A percentile compares a stretch with the other conserved stretches of the same genome.
Conservation (phyloP, 1,140 invertebrate genomes). For the Mya arenaria region DNA sequence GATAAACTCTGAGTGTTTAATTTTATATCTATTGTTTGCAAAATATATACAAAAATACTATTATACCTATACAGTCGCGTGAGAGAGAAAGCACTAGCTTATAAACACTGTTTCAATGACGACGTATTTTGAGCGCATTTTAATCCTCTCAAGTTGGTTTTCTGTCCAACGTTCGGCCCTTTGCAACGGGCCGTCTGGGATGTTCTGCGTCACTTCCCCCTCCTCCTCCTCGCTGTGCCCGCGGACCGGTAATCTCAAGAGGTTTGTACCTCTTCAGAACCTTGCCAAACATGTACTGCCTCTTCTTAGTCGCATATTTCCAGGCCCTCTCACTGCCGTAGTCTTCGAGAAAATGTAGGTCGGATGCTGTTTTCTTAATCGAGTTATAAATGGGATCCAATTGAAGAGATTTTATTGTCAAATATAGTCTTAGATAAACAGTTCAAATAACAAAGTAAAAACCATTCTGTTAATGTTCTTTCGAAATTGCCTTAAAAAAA, state of each 20-base stretch:
- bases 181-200: background rate
- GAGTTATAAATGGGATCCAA: background rate
- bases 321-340: background rate
- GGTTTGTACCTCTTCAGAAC: conserved; percentile 1
- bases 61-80: too few species aligned
- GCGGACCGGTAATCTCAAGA: background rate
- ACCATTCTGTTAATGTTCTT: too few species aligned
- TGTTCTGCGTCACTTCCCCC: background rate
- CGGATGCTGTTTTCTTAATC: background rate
- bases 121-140: too few species aligned
- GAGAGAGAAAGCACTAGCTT: too few species aligned
- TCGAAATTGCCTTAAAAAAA: too few species aligned
- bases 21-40: too few species aligned
- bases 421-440: too few species aligned
- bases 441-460: too few species aligned
- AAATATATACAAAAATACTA: too few species aligned
- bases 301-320: background rate
- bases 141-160: too few species aligned
- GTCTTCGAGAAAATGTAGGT: background rate
- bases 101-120: too few species aligned
- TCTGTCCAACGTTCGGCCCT: background rate
- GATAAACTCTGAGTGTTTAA: too few species aligned
- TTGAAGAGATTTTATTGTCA: background rate
- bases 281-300: conserved; percentile 5
- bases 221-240: background rate